A percentile compares a stretch with the other conserved stretches of the same genome.
Conservation (phyloP, 1,140 invertebrate genomes). For the roundworm (Caenorhabditis elegans) region DNA sequence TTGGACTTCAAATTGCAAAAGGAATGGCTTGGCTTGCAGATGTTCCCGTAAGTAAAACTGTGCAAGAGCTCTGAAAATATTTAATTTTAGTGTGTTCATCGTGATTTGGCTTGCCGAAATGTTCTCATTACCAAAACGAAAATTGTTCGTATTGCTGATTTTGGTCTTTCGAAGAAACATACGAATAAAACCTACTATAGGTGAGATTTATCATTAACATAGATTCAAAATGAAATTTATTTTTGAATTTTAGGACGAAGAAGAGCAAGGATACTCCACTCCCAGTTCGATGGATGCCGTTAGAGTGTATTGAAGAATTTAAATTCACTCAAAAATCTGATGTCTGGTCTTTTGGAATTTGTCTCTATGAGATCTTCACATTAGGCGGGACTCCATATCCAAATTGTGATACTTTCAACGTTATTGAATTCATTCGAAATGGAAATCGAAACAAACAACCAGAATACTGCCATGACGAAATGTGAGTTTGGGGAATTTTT, state of each 20-base stretch:
- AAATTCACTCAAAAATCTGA: constrained; percentile 36
- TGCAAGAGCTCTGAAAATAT: neutral
- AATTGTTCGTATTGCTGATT: constrained; percentile 43
- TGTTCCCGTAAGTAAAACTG: constrained; percentile 19
- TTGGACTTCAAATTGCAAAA: constrained; percentile 36
- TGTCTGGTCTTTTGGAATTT: constrained; percentile 47
- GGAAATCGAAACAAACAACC: constrained; percentile 27
- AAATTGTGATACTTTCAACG: neutral
- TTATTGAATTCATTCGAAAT: neutral
- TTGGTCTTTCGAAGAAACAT: constrained; percentile 38
- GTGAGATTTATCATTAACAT: neutral
- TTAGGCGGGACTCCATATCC: constrained; percentile 44
- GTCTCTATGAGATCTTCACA: constrained; percentile 48
- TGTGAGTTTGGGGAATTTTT: neutral
- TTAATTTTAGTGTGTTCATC: constrained; percentile 44
- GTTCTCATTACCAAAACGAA: constrained; percentile 37
- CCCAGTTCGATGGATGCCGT: constrained; percentile 38
- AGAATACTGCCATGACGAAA: constrained; percentile 41
- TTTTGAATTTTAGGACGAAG: constrained; percentile 23
- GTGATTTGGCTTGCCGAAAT: constrained; percentile 47
- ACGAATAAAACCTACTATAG: constrained; percentile 41
- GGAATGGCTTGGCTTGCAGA: constrained; percentile 37
- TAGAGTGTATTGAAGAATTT: neutral
- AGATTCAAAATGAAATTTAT: neutral
- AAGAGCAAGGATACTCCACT: constrained; percentile 16